phyloP scores from a whole-genome alignment of 2,113 vertebrate genomes.

The Aepyceros melampus region DNA sequence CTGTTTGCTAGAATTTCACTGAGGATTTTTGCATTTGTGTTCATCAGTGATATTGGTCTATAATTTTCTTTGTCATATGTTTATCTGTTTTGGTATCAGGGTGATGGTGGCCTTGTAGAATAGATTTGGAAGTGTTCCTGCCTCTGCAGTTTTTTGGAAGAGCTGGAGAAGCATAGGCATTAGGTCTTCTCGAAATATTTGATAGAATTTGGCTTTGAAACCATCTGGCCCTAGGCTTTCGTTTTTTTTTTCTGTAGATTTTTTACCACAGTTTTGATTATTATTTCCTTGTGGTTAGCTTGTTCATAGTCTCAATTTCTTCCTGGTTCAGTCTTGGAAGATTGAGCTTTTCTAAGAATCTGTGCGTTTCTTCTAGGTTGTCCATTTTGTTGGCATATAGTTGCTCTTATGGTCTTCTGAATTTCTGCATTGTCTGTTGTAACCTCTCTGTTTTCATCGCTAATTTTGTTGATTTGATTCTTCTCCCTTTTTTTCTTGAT shows the following conservation, averaged over 20 bases:
- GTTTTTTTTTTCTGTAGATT: fast-evolving
- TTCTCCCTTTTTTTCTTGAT: not conserved
- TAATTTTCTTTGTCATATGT: not conserved
- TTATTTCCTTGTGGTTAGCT: not conserved
- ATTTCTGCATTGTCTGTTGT: not conserved
- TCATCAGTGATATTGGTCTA: not conserved
- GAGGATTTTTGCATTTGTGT: not conserved
- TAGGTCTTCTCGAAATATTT: not conserved
- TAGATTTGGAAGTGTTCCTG: not conserved
- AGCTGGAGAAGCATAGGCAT: not conserved
- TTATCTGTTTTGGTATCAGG: not conserved
- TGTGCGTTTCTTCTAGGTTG: not conserved
- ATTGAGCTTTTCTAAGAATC: not conserved
- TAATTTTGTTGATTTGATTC: not conserved
- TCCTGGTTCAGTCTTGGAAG: not conserved
- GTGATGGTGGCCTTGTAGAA: not conserved
- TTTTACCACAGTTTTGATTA: not conserved
- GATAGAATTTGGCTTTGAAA: not conserved
- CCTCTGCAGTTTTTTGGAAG: not conserved
- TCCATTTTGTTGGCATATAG: not conserved
- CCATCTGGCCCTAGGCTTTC: not conserved
- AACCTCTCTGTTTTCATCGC: not conserved
- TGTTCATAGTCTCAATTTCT: not conserved
- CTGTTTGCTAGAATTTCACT: not conserved
- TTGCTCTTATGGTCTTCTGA: not conserved